These are phyloP conservation scores for Sminthurides bifidus DNA, from an alignment of 1,140 invertebrate genomes.

Conservation along the genomic window DNA sequence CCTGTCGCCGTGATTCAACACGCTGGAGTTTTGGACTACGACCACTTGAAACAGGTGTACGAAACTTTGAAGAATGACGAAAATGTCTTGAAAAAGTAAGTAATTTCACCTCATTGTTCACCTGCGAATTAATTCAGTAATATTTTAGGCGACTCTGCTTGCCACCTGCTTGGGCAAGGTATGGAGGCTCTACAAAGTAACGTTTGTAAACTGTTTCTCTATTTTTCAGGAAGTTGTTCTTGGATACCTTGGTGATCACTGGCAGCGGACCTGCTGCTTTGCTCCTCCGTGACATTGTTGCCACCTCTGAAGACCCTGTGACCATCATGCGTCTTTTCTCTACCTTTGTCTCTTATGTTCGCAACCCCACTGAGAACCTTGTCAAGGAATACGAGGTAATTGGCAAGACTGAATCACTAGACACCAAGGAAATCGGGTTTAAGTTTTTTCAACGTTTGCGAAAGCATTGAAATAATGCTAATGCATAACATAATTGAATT, in stretches of 20 bases:
- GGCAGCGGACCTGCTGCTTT: conserved; percentile 30
- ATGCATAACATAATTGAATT: background rate
- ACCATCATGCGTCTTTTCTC: conserved; percentile 19
- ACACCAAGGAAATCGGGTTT: background rate
- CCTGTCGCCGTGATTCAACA: conserved; percentile 23
- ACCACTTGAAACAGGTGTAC: conserved; percentile 22
- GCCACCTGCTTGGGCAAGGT: no score
- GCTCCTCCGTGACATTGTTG: conserved; percentile 26
- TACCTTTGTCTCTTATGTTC: conserved; percentile 23
- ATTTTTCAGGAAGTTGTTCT: conserved; percentile 25
- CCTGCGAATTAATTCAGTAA: background rate
- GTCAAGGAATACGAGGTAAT: conserved; percentile 23
- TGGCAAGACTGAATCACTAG: background rate
- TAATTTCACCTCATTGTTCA: background rate
- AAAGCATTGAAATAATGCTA: background rate
- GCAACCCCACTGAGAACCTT: conserved; percentile 26
- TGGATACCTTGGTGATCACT: conserved; percentile 25
- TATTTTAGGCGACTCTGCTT: no score
- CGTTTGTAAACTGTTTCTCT: background rate
- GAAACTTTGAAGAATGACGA: conserved; percentile 17
- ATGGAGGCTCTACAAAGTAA: no score
- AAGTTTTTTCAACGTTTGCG: background rate
- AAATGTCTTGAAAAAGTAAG: conserved; percentile 20
- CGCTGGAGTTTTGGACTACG: conserved; percentile 22
- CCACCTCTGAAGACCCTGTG: conserved; percentile 12